Evolutionary conservation across 2,113 vertebrate species (phyloP).

Genomic region (Hemiscyllium ocellatum): DNA sequence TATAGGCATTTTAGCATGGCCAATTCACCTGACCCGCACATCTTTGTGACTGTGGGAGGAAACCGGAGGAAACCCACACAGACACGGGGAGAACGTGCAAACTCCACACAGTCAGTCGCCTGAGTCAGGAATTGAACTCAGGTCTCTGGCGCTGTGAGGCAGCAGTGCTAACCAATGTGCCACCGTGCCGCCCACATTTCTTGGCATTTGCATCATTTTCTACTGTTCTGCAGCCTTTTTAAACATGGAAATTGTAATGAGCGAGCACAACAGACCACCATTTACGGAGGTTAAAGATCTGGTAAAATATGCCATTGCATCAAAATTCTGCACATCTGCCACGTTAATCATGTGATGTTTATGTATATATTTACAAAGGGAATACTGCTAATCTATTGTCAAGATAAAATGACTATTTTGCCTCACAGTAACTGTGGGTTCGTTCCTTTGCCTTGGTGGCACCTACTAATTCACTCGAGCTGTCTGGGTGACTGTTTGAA

Average conservation of each 20-base stretch:
- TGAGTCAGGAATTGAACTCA: too few species aligned
- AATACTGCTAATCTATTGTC: neutral
- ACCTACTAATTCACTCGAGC: neutral
- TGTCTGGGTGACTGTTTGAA: conserved; percentile 16
- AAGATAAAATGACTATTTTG: neutral
- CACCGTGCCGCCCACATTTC: too few species aligned
- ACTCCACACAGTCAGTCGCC: too few species aligned
- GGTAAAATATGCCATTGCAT: neutral
- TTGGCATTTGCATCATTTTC: neutral
- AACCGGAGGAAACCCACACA: too few species aligned
- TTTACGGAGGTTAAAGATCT: neutral
- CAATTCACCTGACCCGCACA: too few species aligned
- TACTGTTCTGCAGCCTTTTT: neutral
- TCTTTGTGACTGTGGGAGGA: too few species aligned
- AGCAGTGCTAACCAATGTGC: too few species aligned
- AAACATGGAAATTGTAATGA: neutral
- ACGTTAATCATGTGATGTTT: neutral
- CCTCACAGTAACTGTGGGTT: neutral
- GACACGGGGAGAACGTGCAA: too few species aligned
- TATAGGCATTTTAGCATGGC: too few species aligned
- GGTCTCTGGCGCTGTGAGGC: too few species aligned
- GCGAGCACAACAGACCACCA: neutral
- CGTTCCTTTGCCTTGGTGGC: neutral
- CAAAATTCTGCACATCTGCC: neutral
- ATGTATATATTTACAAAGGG: neutral